phyloP scores from a whole-genome alignment of 2,113 vertebrate species.

The Hassar affinis region DNA sequence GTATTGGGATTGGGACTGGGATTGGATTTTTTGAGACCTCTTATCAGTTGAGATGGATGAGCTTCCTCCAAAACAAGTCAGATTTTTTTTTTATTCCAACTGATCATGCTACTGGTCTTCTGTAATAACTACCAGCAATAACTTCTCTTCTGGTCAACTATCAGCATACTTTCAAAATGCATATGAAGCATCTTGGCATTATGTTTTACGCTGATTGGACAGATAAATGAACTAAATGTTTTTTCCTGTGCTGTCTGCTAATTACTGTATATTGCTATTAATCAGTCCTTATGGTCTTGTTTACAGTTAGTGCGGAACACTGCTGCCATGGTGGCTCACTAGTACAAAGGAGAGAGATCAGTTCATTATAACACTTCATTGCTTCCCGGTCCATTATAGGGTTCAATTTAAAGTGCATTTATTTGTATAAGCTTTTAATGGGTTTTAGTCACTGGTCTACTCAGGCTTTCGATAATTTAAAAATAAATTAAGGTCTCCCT shows the following conservation, averaged over 20 bases:
- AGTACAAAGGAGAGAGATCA: background rate
- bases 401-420: constrained; percentile 11
- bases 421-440: constrained; percentile 2
- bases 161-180: background rate
- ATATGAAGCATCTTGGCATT: background rate
- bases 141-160: no score
- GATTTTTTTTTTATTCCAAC: background rate
- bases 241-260: background rate
- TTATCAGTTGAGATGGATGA: background rate
- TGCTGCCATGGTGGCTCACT: background rate
- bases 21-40: background rate
- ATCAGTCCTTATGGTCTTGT: background rate
- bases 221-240: background rate
- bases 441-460: background rate
- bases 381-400: background rate
- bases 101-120: background rate
- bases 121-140: no score
- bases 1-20: background rate
- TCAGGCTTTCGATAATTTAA: background rate
- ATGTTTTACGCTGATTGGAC: background rate
- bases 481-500: background rate
- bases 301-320: background rate
- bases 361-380: background rate
- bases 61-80: background rate
- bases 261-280: background rate